These are phyloP conservation scores for Ptychodera flava DNA, from an alignment of 35 echinoderm and acorn worm species.

Conservation along the genomic window DNA sequence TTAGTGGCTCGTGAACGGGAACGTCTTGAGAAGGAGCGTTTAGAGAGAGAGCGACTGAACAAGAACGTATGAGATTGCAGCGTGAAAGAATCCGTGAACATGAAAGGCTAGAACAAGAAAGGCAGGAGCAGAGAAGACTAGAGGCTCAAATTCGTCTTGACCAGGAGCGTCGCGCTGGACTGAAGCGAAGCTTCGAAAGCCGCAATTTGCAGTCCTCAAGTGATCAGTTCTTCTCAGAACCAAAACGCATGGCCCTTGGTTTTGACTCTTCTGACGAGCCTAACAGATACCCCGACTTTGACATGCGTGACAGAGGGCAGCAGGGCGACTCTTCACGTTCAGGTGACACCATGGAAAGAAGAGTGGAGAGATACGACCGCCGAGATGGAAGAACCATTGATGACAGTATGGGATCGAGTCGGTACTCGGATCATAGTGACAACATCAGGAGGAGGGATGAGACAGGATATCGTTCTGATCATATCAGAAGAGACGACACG, in stretches of 20 bases:
- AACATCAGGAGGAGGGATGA: background rate
- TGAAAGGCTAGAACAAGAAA: conserved; percentile 69
- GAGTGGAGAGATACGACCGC: background rate
- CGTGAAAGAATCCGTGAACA: conserved; percentile 60
- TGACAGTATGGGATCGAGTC: background rate
- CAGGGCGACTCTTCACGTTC: background rate
- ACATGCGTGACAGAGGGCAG: conserved; percentile 20
- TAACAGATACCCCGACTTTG: conserved; percentile 17
- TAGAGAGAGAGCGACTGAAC: conserved; percentile 51
- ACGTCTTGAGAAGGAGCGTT: conserved; percentile 49
- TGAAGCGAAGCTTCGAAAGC: conserved; percentile 59
- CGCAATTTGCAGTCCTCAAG: conserved; percentile 54
- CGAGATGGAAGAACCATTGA: background rate
- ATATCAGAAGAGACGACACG: background rate
- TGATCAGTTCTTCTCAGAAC: conserved; percentile 63
- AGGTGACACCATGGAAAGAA: conserved; percentile 25
- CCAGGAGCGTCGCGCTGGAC: conserved; percentile 48
- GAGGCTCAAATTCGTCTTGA: conserved; percentile 63
- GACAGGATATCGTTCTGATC: background rate
- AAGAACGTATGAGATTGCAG: conserved; percentile 60
- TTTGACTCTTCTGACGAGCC: conserved; percentile 9
- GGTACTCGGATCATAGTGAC: background rate
- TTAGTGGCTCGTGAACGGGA: conserved; percentile 48
- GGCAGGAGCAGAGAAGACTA: conserved; percentile 42
- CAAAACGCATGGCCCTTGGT: conserved; percentile 55